Base-by-base conservation (phyloP, 1,140 invertebrate species). In the Pseudomyrmex cubaensis region DNA sequence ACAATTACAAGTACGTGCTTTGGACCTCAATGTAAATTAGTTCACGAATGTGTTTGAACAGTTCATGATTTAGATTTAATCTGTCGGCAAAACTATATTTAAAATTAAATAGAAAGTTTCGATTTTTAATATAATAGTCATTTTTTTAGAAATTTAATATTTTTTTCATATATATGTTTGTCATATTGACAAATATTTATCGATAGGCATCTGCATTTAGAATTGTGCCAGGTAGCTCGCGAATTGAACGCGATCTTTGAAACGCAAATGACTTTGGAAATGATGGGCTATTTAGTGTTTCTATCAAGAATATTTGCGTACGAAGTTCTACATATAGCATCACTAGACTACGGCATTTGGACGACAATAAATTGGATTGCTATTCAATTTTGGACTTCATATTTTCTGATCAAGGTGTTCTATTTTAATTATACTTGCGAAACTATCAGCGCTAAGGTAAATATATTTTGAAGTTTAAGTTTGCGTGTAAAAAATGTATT, bases 11-110 rank as follows among this genome's bases (percentile, higher is more conserved):
- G 1, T 10, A 0, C 7, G 12, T 70, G 12, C 2, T 80, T 2
- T 80, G 77, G 77, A 80, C 35, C 1, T 12, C n/a, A 61, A 80
- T 80, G 66, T 80, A 80, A 70, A 70, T 76, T 22, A 0, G 0
- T 61, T 46, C 3, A 78, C 12, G 1, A 75, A 25, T n/a, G 2
- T 62, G 5, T 10, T 48, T 0, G 22, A 17, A 59, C 3, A 72
- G 7, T 46, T 70, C 0, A n/a, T 59, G 9, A 62, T 62, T 4
- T 0, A 35, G n/a, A 63, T 35, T 9, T 17, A 0, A 75, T 75
- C 10, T 22, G 2, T 22, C 10, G 35, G 35, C 12, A 7, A 56
- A 70, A 35, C 3, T 13, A 7, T 4, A 56, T 17, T 17, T 15
- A 15, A 62, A 13, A 25, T 74, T 25, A 48, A 1, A 13, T 2